phyloP scores from a whole-genome alignment of 1,140 invertebrate genomes.

The Muscidifurax raptorellus region DNA sequence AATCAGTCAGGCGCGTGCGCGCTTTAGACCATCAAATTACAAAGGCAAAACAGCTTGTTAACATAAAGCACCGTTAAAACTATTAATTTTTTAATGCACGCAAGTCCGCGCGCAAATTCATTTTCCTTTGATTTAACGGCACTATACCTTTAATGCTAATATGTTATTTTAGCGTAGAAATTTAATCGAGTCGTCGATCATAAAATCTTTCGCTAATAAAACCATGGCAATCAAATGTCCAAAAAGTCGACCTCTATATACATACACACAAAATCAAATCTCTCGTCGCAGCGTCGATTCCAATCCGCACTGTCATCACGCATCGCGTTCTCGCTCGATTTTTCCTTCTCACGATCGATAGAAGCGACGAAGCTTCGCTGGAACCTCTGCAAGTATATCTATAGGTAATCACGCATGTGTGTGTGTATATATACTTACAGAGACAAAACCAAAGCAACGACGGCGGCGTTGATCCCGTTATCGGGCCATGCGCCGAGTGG shows the following conservation, averaged over 20 bases:
- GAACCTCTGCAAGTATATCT: neutral
- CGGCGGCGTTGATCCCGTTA: constrained; percentile 66
- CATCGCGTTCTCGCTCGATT: neutral
- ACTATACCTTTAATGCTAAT: no score
- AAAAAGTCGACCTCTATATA: no score
- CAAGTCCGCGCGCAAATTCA: no score
- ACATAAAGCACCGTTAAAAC: neutral
- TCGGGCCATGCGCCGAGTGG: constrained; percentile 65
- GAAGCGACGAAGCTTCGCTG: neutral
- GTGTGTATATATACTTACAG: neutral
- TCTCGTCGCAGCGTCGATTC: no score
- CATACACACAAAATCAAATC: no score
- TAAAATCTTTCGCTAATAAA: no score
- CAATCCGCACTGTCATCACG: no score
- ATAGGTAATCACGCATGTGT: neutral
- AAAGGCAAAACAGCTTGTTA: neutral
- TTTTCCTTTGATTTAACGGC: no score
- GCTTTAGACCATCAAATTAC: neutral
- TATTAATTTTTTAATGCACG: neutral
- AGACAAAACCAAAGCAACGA: constrained; percentile 19
- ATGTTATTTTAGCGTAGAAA: no score
- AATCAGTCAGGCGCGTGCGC: neutral
- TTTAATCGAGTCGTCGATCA: no score
- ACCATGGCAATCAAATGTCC: no score
- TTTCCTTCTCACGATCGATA: neutral